Conservation (phyloP, 2,113 vertebrate genomes). For the Chamaetylas fuelleborni region DNA sequence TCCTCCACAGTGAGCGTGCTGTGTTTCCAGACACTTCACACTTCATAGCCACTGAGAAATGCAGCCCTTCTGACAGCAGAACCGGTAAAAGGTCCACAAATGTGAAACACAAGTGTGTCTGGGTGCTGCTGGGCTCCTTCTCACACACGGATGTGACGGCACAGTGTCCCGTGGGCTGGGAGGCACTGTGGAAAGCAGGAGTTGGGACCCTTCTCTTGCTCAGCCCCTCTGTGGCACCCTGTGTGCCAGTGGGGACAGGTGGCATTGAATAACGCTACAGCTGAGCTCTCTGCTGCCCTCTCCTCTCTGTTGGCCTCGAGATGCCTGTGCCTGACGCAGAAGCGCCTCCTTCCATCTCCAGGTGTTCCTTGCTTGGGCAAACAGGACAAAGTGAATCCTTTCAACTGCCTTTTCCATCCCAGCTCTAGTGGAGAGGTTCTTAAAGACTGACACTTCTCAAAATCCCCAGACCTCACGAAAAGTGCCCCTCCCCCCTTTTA, state of each 20-base stretch:
- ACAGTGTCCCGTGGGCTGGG: accelerated
- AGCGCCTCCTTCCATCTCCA: accelerated
- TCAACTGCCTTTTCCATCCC: not conserved
- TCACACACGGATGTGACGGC: accelerated
- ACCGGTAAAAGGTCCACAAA: not conserved
- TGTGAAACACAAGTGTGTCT: not conserved
- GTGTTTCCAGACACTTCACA: not conserved
- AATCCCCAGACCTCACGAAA: not conserved
- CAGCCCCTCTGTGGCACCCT: not conserved
- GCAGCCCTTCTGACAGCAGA: not conserved
- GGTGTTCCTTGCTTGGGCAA: not conserved
- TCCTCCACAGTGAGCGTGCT: accelerated
- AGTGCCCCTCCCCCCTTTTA: accelerated
- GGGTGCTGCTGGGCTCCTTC: not conserved
- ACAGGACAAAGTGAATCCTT: not conserved
- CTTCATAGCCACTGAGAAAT: not conserved
- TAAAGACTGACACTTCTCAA: not conserved
- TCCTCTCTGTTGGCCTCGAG: not conserved
- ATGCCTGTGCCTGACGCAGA: not conserved
- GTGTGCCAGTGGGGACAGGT: accelerated
- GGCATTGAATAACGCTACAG: accelerated
- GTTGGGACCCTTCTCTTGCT: not conserved
- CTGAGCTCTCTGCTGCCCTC: not conserved
- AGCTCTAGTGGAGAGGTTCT: not conserved
- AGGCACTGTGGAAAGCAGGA: accelerated